phyloP scores from a whole-genome alignment of 1,140 invertebrate genomes.

The Halyomorpha halys region DNA sequence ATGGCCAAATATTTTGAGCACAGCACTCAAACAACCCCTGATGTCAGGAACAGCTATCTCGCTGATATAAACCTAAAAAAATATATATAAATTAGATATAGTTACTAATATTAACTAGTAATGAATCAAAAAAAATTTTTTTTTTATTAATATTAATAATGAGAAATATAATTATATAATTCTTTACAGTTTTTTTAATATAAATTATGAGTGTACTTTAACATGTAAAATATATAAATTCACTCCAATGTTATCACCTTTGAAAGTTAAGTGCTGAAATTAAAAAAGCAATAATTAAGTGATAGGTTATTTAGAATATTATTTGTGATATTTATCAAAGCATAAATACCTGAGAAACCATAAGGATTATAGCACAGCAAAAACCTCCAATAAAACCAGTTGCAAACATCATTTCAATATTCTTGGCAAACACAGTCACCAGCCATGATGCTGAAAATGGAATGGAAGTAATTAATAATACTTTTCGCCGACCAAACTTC shows the following conservation, averaged over 20 bases:
- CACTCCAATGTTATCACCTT: background rate
- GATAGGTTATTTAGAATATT: background rate
- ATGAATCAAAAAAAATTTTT: too few relatives aligned
- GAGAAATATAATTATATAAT: too few relatives aligned
- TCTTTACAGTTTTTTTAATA: too few relatives aligned
- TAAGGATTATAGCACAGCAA: conserved; percentile 64
- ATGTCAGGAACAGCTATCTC: conserved; percentile 80
- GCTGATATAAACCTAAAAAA: conserved; percentile 67
- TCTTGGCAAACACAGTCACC: conserved; percentile 58
- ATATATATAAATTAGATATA: background rate
- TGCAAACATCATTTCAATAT: conserved; percentile 62
- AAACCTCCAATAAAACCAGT: conserved; percentile 70
- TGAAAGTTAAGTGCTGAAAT: background rate
- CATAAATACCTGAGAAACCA: conserved; percentile 57
- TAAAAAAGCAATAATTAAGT: too few relatives aligned
- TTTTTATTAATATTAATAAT: too few relatives aligned
- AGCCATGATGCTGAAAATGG: conserved; percentile 67
- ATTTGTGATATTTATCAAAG: too few relatives aligned
- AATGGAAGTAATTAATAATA: conserved; percentile 54
- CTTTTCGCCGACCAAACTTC: conserved; percentile 55
- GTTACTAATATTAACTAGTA: too few relatives aligned
- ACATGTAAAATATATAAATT: background rate
- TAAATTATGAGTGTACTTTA: background rate
- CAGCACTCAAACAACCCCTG: conserved; percentile 70
- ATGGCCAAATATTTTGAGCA: conserved; percentile 74